Evolutionary conservation across 2,113 vertebrate species (phyloP), one percentile per base, ranked within the genome.

Genomic region (Reinhardtius hippoglossoides): DNA sequence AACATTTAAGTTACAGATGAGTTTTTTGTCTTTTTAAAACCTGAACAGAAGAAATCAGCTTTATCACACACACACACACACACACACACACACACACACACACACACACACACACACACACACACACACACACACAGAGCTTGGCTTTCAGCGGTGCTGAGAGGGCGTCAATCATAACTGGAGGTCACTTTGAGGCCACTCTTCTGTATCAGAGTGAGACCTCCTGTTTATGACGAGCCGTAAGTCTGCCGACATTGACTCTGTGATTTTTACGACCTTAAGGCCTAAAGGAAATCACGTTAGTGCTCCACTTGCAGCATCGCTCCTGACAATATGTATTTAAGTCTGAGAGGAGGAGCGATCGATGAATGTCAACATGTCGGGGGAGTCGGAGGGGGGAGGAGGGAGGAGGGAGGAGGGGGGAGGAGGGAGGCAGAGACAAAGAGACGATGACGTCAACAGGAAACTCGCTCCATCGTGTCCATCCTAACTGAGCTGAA

Each of bases 301-400:
- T 89, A 88, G 77, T 79, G 86, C 81, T 85, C 37, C 57, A 9
- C 66, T 52, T 16, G 67, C 77, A 46, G 68, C 62, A 15, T 69
- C n/a, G 5, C 72, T 35, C 78, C 88, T 87, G 86, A 88, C 87
- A 88, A 84, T 85, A 80, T 88, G 78, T 78, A 57, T 89, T 89
- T 87, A 88, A 83, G 81, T 81, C 63, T 69, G 64, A n/a, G 76
- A 68, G 57, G 68, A 56, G 44, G 65, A 0, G 14, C 63, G 65
- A 88, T 91, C 86, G 63, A 88, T 89, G 83, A 75, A 80, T 75
- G 72, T 80, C 48, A 66, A 85, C 86, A 81, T 62, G 76, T 82
- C 31, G 24, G 77, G 23, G 26, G 60, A 66, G 72, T 72, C 35
- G 67, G 63, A 26, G 20, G 69, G 46, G 24, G 15, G 66, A 57